Percentiles rank a stretch among this genome's conserved stretches.
Evolutionary conservation across 2,888 invertebrate genomes (phyloP).

Genomic region (Agriopis aurantiaria): DNA sequence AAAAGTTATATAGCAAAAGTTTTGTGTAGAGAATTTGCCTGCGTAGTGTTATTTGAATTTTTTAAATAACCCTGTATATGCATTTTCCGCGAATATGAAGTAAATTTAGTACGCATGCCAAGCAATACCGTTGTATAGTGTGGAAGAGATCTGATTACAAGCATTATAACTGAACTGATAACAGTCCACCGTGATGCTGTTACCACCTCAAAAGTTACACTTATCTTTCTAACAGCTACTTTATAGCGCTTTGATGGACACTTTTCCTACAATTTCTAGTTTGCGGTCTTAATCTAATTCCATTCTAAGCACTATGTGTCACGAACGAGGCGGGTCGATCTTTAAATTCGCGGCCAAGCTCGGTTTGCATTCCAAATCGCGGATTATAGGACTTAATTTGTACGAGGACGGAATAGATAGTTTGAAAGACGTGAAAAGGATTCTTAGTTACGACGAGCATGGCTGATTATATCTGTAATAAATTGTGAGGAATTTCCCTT

Average conservation of each 20-base stretch:
- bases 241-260: constrained; percentile 5
- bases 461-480: neutral
- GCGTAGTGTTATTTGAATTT: too few species aligned
- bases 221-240: constrained; percentile 10
- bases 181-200: constrained; percentile 49
- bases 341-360: constrained; percentile 35
- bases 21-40: too few species aligned
- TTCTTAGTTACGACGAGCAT: constrained; percentile 8
- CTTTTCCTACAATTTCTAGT: constrained; percentile 30
- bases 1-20: too few species aligned
- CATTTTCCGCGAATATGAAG: constrained; percentile 2
- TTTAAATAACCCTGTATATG: neutral
- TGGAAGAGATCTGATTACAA: constrained; percentile 44
- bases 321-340: constrained; percentile 25
- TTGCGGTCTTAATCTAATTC: constrained; percentile 29
- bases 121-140: constrained; percentile 55
- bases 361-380: constrained; percentile 29
- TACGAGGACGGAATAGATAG: constrained; percentile 22
- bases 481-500: neutral
- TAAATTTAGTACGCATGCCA: constrained; percentile 16
- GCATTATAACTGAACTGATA: constrained; percentile 56
- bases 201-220: constrained; percentile 20
- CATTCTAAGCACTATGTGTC: constrained; percentile 21
- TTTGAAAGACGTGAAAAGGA: constrained; percentile 22
- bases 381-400: constrained; percentile 31